Percentiles rank a stretch among this genome's conserved stretches.
phyloP scores from a whole-genome alignment of 2,797 vertebrate genomes.

The Antrozous pallidus region DNA sequence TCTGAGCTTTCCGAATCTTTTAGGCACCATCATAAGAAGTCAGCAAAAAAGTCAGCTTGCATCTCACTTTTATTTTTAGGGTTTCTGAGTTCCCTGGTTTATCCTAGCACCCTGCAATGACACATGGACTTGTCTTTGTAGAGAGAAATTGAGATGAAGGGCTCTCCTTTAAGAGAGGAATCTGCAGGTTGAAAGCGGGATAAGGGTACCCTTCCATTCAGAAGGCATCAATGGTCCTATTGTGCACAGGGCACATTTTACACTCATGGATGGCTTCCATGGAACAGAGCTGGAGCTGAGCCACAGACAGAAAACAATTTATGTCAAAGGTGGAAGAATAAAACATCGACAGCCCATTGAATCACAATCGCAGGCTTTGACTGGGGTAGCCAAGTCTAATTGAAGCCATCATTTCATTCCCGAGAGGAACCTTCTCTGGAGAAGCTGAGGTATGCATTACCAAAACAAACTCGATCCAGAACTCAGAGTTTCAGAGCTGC shows the following conservation, averaged over 20 bases:
- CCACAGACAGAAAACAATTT: conserved; percentile 59
- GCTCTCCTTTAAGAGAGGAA: not conserved
- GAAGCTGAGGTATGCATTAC: conserved; percentile 60
- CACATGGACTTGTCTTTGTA: not conserved
- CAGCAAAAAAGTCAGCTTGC: not conserved
- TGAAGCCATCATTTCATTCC: conserved; percentile 36
- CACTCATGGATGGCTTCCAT: not conserved
- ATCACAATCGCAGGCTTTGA: conserved; percentile 36
- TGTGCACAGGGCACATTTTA: not conserved
- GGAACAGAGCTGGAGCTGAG: not conserved
- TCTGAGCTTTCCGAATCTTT: not conserved
- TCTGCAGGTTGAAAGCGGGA: not conserved
- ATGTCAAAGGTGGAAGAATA: conserved; percentile 51
- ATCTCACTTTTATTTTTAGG: not conserved
- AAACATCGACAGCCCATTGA: conserved; percentile 7
- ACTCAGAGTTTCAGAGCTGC: conserved; percentile 47
- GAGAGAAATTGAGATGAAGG: not conserved
- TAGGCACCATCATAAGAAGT: not conserved
- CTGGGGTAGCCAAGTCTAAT: not conserved
- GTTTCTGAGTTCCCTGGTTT: not conserved
- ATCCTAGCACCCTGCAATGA: not conserved
- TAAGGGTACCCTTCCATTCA: not conserved
- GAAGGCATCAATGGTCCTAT: not conserved
- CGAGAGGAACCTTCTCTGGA: conserved; percentile 62
- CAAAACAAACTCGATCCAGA: conserved; percentile 68